These are phyloP conservation scores for Entomobrya multifasciata DNA, from an alignment of 2,888 invertebrate genomes.

Conservation along the genomic window DNA sequence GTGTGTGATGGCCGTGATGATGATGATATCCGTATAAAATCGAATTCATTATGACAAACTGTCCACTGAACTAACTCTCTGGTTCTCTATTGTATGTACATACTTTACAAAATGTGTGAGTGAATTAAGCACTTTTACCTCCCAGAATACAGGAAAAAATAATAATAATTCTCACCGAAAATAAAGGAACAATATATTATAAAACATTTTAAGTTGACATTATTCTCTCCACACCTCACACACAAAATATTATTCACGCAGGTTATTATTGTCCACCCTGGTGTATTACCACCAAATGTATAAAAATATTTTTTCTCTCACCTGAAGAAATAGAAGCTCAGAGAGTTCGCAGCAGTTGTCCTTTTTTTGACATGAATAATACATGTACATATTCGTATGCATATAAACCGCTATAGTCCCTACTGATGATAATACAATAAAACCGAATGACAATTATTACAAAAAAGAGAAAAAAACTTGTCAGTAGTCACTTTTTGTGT, in stretches of 20 bases:
- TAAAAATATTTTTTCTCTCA: slow-evolving; percentile 17
- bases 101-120: not conserved
- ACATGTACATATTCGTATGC: not conserved
- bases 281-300: slow-evolving; percentile 2
- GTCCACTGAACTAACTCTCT: too few relatives aligned
- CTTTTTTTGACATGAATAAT: slow-evolving; percentile 53
- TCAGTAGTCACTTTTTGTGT: slow-evolving; percentile 20
- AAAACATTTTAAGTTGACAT: slow-evolving; percentile 44
- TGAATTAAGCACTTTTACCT: slow-evolving; percentile 35
- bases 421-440: not conserved
- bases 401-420: not conserved
- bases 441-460: slow-evolving; percentile 20
- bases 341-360: slow-evolving; percentile 54
- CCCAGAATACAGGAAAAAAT: slow-evolving; percentile 8
- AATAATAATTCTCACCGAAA: slow-evolving; percentile 33
- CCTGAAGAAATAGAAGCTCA: not conserved
- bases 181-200: slow-evolving; percentile 23
- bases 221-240: slow-evolving; percentile 34
- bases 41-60: slow-evolving; percentile 4
- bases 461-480: slow-evolving; percentile 36
- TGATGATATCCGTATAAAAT: slow-evolving; percentile 35
- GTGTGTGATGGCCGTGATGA: not conserved
- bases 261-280: slow-evolving; percentile 21
- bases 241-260: not conserved
- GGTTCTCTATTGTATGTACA: too few relatives aligned